Base-by-base conservation (phyloP, 2,888 invertebrate genomes). In the Cordilura impudica region DNA sequence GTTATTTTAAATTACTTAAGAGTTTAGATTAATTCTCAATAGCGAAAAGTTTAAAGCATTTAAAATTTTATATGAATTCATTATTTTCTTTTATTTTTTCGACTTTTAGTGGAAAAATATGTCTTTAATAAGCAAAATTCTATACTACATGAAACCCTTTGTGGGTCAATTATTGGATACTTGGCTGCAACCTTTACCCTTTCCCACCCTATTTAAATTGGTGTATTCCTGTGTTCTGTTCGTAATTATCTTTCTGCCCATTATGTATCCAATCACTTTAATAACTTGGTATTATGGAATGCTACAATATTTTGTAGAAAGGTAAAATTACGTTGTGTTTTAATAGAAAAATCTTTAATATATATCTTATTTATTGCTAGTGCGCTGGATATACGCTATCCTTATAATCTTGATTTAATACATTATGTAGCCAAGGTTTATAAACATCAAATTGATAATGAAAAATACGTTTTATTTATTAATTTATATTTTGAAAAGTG, bases 101-200 rank as follows among this genome's bases (percentile, higher is more conserved):
- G 23, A 12, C 23, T 65, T 51, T 10, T 58, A 87, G 87, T 87
- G 88, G 88, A 56, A 82, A n/a, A 61, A 71, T 1, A 81, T 85
- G 49, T 82, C 86, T 3, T 65, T 82, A 35, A 7, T 79, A 1
- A 83, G 81, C 7, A 86, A 86, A 49, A 31, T 83, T 16, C 71
- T 84, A 2, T 87, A 88, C 61, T 88, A 87, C 2, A 83, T 85
- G 82, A 82, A 85, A 26, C 87, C 87, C 0, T 77, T 87, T 39
- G 49, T 85, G 16, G 80, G 83, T 14, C 83, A 87, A 63, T 58
- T 87, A 21, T 74, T 84, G n/a, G 82, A 83, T 18, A 77, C 82
- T 26, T 88, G 88, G 88, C 49, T 83, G 74, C 85, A 86, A 23
- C 87, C 88, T 3, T 63, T 88, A 31, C 87, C 87, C 6, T 87